phyloP scores from a whole-genome alignment of 2,113 vertebrate genomes.

The Urocolius indicus region DNA sequence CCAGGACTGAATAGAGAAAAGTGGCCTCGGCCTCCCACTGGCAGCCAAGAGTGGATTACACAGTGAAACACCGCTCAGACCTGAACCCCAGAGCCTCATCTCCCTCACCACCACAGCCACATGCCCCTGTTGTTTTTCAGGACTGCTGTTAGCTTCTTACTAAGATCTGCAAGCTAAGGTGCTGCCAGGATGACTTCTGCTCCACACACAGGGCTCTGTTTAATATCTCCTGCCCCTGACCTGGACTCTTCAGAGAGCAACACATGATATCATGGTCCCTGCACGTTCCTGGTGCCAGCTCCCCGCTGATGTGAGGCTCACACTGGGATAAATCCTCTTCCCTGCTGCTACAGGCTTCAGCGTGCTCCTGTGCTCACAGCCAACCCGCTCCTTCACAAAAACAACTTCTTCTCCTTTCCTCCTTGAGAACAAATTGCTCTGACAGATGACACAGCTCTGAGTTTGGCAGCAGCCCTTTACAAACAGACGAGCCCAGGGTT shows the following conservation, averaged over 20 bases:
- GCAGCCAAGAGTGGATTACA: neutral
- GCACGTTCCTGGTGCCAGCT: neutral
- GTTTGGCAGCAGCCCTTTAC: neutral
- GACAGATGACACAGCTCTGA: neutral
- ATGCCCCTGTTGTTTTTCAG: neutral
- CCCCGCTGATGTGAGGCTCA: neutral
- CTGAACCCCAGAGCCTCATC: neutral
- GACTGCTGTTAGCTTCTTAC: neutral
- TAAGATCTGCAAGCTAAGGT: neutral
- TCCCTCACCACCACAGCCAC: fast-evolving
- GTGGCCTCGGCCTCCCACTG: neutral
- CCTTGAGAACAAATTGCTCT: neutral
- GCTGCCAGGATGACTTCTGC: neutral
- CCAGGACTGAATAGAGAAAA: neutral
- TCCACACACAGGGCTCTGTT: neutral
- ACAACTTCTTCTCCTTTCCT: neutral
- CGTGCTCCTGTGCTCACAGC: neutral
- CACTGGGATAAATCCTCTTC: neutral
- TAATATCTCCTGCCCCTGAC: neutral
- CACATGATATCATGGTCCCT: neutral
- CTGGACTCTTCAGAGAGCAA: neutral
- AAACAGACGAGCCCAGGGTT: neutral
- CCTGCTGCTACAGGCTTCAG: neutral
- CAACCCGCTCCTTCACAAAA: neutral
- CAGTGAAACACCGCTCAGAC: neutral